These are phyloP conservation scores for Anhinga anhinga DNA, from an alignment of 2,113 vertebrate genomes.

Conservation along the genomic window DNA sequence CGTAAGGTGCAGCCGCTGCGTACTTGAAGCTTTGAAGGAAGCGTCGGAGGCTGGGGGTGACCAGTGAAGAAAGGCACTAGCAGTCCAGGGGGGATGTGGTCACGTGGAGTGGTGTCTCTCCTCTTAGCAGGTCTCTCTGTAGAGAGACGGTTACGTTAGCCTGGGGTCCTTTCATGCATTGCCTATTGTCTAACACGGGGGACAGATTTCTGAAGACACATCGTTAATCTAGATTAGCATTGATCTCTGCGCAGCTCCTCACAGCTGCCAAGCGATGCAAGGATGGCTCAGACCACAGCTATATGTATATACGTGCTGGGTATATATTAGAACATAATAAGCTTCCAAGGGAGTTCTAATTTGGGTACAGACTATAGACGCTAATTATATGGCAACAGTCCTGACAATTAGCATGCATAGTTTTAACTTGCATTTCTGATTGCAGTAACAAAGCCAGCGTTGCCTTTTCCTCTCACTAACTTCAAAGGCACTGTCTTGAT, in stretches of 20 bases:
- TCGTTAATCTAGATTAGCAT: background rate
- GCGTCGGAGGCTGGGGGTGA: rapidly evolving
- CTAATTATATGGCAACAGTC: conserved; percentile 21
- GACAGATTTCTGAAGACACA: background rate
- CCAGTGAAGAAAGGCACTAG: background rate
- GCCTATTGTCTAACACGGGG: background rate
- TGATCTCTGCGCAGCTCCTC: background rate
- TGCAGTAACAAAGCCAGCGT: background rate
- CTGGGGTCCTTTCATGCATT: background rate
- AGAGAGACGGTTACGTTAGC: background rate
- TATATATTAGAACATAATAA: background rate
- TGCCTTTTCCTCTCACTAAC: background rate
- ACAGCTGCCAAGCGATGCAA: background rate
- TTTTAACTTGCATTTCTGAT: conserved; percentile 32
- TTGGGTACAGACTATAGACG: conserved; percentile 3
- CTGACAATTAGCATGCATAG: conserved; percentile 1
- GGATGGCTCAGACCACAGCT: background rate
- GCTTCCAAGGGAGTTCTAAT: conserved; percentile 27
- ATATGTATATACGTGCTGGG: background rate
- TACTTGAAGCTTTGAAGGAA: background rate
- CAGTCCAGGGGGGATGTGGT: background rate
- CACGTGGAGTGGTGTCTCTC: background rate
- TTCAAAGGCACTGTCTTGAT: conserved; percentile 34
- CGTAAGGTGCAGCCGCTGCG: background rate
- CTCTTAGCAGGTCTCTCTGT: background rate